phyloP scores from a whole-genome alignment of 2,797 vertebrate genomes.

The Microcaecilia unicolor region DNA sequence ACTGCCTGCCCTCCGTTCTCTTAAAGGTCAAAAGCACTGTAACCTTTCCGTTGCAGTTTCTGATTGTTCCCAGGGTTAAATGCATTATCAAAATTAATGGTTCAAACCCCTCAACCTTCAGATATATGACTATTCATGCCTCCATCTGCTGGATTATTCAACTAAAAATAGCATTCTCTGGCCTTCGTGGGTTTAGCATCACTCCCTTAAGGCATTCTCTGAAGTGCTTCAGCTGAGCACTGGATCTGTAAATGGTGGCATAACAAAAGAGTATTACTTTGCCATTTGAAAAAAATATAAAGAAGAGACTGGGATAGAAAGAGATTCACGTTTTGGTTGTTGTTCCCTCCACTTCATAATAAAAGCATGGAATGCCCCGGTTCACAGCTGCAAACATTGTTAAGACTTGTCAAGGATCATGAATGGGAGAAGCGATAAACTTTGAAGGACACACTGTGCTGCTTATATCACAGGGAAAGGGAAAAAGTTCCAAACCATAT shows the following conservation, averaged over 20 bases:
- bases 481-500: constrained; percentile 21
- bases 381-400: constrained; percentile 63
- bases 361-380: constrained; percentile 48
- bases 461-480: constrained; percentile 47
- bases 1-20: constrained; percentile 59
- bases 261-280: constrained; percentile 37
- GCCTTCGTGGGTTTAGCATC: constrained; percentile 49
- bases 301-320: constrained; percentile 13
- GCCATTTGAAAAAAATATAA: constrained; percentile 29
- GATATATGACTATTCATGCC: constrained; percentile 77
- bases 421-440: constrained; percentile 62
- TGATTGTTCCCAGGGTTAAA: constrained; percentile 93
- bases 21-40: constrained; percentile 84
- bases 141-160: constrained; percentile 74
- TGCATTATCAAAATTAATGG: constrained; percentile 93
- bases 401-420: constrained; percentile 65
- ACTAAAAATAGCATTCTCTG: constrained; percentile 76
- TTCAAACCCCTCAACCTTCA: constrained; percentile 70
- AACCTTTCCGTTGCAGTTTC: constrained; percentile 78
- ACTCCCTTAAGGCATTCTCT: constrained; percentile 50
- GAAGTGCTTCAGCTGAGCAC: constrained; percentile 42
- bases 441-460: constrained; percentile 66
- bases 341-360: constrained; percentile 38
- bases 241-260: constrained; percentile 30
- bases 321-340: constrained; percentile 17